Conservation (phyloP, 2,113 vertebrate species). For the Ptilonorhynchus violaceus region DNA sequence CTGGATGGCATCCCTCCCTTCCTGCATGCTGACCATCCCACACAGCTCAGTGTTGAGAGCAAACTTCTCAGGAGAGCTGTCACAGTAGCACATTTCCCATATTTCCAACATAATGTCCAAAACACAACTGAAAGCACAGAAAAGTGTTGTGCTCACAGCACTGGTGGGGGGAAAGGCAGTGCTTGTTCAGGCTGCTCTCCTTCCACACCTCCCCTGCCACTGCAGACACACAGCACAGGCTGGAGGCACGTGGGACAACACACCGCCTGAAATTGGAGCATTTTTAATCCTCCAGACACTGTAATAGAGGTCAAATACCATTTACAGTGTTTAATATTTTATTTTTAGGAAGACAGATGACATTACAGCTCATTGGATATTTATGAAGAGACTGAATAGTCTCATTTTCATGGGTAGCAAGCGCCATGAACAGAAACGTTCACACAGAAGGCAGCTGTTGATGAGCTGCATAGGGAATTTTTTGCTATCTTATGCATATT, state of each 20-base stretch:
- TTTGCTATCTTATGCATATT: not conserved
- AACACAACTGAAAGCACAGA: not conserved
- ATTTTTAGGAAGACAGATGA: constrained; percentile 53
- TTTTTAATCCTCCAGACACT: constrained; percentile 29
- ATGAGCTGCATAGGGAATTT: not conserved
- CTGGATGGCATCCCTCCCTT: not conserved
- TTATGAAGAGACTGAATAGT: constrained; percentile 8
- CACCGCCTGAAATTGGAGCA: not conserved
- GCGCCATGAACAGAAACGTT: rapidly evolving
- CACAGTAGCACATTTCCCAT: not conserved
- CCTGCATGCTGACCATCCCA: rapidly evolving
- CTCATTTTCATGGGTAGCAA: not conserved
- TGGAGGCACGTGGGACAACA: not conserved
- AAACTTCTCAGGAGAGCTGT: not conserved
- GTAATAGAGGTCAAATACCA: constrained; percentile 38
- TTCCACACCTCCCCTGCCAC: not conserved
- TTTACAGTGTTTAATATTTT: constrained; percentile 56
- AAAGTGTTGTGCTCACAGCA: not conserved
- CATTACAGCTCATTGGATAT: constrained; percentile 45
- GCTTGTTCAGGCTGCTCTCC: not conserved
- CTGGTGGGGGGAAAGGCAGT: rapidly evolving
- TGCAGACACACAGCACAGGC: not conserved
- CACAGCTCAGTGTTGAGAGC: not conserved
- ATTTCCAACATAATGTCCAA: not conserved
- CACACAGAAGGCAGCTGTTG: not conserved